A percentile compares a stretch with the other conserved stretches of the same genome.
These are phyloP conservation scores for Oreochromis spilurus DNA, from an alignment of 2,113 vertebrate species.

Conservation along the genomic window DNA sequence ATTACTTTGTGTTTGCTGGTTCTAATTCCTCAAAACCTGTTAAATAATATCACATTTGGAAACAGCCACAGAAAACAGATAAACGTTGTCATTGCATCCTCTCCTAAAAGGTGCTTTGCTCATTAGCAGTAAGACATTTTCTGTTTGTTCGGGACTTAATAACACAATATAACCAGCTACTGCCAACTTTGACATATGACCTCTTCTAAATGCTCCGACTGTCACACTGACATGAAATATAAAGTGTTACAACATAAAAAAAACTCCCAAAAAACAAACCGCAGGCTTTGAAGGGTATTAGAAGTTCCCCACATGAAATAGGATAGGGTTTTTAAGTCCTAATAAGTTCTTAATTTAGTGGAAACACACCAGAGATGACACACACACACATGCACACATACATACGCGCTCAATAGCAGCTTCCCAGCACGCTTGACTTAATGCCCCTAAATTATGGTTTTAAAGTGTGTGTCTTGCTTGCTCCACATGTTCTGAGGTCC, in stretches of 20 bases:
- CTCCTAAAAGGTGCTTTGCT: background rate
- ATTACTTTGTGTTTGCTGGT: background rate
- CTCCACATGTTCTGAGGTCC: background rate
- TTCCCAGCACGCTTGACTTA: slow-evolving; percentile 26
- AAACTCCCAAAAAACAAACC: background rate
- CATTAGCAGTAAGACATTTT: background rate
- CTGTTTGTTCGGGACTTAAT: background rate
- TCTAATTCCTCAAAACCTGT: background rate
- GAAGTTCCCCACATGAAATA: slow-evolving; percentile 49
- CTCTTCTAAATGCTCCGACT: slow-evolving; percentile 14
- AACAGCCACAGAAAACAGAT: background rate
- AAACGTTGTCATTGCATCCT: background rate
- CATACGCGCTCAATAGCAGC: background rate
- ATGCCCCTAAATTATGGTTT: slow-evolving; percentile 18
- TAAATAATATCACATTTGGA: background rate
- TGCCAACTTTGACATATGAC: slow-evolving; percentile 44
- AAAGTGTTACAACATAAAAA: slow-evolving; percentile 58
- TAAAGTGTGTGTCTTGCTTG: background rate
- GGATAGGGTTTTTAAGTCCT: slow-evolving; percentile 53
- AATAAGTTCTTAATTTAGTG: slow-evolving; percentile 66
- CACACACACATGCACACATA: background rate
- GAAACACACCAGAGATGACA: slow-evolving; percentile 17
- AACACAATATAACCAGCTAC: slow-evolving; percentile 19
- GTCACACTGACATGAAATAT: slow-evolving; percentile 56
- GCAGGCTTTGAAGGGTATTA: slow-evolving; percentile 57